Evolutionary conservation across 2,888 invertebrate species (phyloP), one percentile per base, ranked within the genome.

Genomic region (Epirrita christyi): DNA sequence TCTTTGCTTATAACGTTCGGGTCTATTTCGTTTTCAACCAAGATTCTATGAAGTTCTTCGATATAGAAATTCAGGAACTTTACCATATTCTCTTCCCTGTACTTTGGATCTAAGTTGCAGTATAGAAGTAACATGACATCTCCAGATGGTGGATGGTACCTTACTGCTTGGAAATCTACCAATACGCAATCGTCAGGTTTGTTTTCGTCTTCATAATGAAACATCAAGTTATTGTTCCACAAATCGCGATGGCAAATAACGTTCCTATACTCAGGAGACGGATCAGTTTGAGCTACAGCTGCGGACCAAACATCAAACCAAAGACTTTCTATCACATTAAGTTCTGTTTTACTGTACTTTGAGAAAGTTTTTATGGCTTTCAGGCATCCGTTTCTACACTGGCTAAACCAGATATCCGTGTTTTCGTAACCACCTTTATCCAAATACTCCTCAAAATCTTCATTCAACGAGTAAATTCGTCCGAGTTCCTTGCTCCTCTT

Each of bases 101-200:
- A 87, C 47, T 79, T 76, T 1, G 84, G 78, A 10, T 92, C 85
- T 29, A 93, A 80, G 68, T 93, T 93, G 48, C 94, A 86, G 69
- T 93, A 92, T 1, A 95, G 77, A 21, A 93, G 80, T 27, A 93
- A 78, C 76, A 93, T 89, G 1, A 95, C 83, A 68, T 96, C 96
- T 43, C 94, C 90, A 14, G 94, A 93, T 0, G 95, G 94, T 0
- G 96, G 95, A 11, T 93, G 93, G 72, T 94, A 95, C 27, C 94
- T 89, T 0, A 93, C 84, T 47, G 95, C 86, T 80, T 96, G 96
- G 71, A 94, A 96, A 78, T 96, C 96, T 1, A 96, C 93, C 8
- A 96, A 75, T 32, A 94, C 74, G 65, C 95, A 94, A 28, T 93
- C 92, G 1, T 93, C 83, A 0, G 94, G 93, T 32, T 73, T 55